Evolutionary conservation across 2,888 invertebrate genomes (phyloP).

Genomic region (Helobdella robusta): DNA sequence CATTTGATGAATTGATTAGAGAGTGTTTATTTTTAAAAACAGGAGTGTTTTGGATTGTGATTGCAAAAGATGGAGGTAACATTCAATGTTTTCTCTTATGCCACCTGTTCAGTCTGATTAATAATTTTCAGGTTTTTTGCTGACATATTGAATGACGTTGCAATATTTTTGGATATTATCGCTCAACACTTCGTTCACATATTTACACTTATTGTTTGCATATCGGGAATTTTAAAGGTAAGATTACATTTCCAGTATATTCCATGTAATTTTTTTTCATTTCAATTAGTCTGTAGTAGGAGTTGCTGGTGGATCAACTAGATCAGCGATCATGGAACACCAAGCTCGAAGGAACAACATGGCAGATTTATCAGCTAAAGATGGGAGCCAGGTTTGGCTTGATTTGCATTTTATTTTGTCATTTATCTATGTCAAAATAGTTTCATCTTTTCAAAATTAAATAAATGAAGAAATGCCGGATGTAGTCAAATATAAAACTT

Average conservation of each 20-base stretch:
- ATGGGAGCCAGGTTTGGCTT: slow-evolving; percentile 67
- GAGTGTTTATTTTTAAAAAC: too few relatives aligned
- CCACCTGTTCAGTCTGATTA: background rate
- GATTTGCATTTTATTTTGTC: too few relatives aligned
- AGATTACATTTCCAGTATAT: background rate
- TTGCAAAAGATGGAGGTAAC: slow-evolving; percentile 80
- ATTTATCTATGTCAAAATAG: background rate
- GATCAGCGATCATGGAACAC: slow-evolving; percentile 76
- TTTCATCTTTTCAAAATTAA: background rate
- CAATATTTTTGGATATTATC: slow-evolving; percentile 76
- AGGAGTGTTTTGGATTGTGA: slow-evolving; percentile 69
- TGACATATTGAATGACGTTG: slow-evolving; percentile 79
- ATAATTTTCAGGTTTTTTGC: slow-evolving; percentile 62
- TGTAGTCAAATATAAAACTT: too few relatives aligned
- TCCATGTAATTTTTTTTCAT: background rate
- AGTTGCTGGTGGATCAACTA: slow-evolving; percentile 76
- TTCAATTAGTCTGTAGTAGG: slow-evolving; percentile 65
- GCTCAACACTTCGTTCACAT: slow-evolving; percentile 59
- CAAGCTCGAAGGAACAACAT: slow-evolving; percentile 74
- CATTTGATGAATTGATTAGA: too few relatives aligned
- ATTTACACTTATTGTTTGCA: slow-evolving; percentile 49
- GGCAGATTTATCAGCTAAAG: slow-evolving; percentile 78
- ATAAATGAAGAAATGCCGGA: too few relatives aligned
- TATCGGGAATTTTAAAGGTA: slow-evolving; percentile 51
- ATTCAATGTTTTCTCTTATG: background rate